Evolutionary conservation across 2,797 vertebrate genomes (phyloP).

Genomic region (Danio kyathit): DNA sequence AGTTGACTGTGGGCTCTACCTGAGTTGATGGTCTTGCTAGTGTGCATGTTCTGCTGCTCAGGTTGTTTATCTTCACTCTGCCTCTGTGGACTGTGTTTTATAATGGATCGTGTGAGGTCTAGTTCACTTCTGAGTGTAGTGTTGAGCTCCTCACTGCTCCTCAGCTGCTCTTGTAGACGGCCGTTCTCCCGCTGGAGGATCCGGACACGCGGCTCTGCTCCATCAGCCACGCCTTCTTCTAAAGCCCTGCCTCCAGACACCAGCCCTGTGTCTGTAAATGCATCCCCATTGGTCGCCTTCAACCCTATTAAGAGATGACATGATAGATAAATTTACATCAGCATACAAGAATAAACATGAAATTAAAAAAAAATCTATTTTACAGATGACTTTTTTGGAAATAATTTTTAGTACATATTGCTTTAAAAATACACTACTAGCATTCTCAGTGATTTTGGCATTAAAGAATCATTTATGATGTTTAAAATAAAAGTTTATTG

Average conservation of each 20-base stretch:
- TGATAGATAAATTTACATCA: background rate
- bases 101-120: conserved; percentile 79
- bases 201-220: conserved; percentile 58
- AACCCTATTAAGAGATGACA: conserved; percentile 6
- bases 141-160: conserved; percentile 77
- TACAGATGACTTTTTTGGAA: background rate
- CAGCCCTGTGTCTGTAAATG: conserved; percentile 60
- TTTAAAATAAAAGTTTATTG: no score
- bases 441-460: no score
- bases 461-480: no score
- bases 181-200: conserved; percentile 76
- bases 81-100: conserved; percentile 50
- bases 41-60: conserved; percentile 28
- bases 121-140: conserved; percentile 77
- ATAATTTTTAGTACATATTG: background rate
- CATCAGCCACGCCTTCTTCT: conserved; percentile 17
- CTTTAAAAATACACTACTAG: no score
- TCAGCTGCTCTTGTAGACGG: conserved; percentile 78
- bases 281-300: conserved; percentile 17
- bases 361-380: background rate
- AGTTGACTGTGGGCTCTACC: conserved; percentile 60
- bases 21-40: conserved; percentile 59
- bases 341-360: background rate
- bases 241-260: conserved; percentile 51
- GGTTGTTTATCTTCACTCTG: conserved; percentile 8